Base-by-base conservation (phyloP, 2,797 vertebrate species). In the Anas capensis region DNA sequence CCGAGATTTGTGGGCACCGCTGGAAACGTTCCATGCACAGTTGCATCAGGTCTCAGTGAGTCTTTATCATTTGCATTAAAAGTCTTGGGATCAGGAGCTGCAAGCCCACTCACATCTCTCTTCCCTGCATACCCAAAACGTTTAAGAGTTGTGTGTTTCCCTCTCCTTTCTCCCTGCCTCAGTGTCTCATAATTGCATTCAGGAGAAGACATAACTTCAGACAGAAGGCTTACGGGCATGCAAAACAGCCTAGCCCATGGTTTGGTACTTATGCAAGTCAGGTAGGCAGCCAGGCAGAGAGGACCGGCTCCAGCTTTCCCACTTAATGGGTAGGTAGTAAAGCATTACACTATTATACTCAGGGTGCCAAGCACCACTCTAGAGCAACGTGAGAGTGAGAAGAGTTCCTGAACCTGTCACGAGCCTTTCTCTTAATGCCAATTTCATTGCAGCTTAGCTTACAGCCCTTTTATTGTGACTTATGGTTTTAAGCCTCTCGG, bases 391-490 rank as follows among this genome's bases (percentile, higher is more conserved):
- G 48, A 82, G 62, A 66, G 48, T 26, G 24, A 84, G 68, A 85
- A 65, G 40, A 54, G 62, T 73, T 92, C 42, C 83, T 66, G 70
- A 86, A 69, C 75, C n/a, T 33, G 2, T 10, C 38, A 26, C 44
- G 38, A 76, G 26, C 48, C 49, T 27, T 51, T 51, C 49, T 27
- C 27, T 27, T 51, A 51, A 62, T 76, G 66, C 38, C 88, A n/a
- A 4, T 70, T 93, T 93, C 80, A 78, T 88, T 95, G 82, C 86
- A 83, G 76, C 64, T 96, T 86, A 73, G 46, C 16, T 91, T 86
- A 46, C 58, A 51, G 7, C 84, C 73, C 70, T 76, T 84, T 62
- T 70, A 71, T 57, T 58, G 77, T 57, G 33, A 80, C 68, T 24
- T 24, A 71, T 53, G 73, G 66, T 79, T 57, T 73, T 78, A 57